phyloP scores from a whole-genome alignment of 2,113 vertebrate species.

The Stictonetta naevosa region DNA sequence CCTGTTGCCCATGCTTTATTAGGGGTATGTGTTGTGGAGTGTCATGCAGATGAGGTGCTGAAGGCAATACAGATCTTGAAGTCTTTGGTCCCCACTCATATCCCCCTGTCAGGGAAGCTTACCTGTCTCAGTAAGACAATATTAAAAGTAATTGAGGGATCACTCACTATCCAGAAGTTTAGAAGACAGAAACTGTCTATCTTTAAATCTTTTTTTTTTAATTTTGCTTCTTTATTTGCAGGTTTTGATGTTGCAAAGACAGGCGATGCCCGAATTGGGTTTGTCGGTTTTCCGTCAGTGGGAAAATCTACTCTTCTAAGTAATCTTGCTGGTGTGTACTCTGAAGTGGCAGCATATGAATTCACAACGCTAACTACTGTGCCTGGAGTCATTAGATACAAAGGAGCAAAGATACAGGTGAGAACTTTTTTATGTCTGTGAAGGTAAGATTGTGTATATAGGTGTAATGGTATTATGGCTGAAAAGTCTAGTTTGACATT shows the following conservation, averaged over 20 bases:
- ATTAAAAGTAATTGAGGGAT: not conserved
- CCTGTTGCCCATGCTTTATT: not conserved
- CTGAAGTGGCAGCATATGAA: conserved; percentile 97
- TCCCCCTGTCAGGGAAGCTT: not conserved
- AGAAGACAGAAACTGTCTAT: not conserved
- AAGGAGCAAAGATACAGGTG: conserved; percentile 99
- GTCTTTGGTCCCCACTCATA: not conserved
- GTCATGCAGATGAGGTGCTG: not conserved
- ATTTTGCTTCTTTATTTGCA: conserved; percentile 56
- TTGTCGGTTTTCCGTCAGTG: conserved; percentile 97
- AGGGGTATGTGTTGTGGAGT: not conserved
- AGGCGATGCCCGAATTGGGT: conserved; percentile 96
- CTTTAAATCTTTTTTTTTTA: not conserved
- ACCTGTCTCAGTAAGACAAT: not conserved
- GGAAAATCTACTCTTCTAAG: conserved; percentile 97
- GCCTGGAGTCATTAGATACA: conserved; percentile 97
- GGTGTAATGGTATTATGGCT: not conserved
- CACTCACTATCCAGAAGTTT: not conserved
- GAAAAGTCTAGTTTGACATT: not conserved
- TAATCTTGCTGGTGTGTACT: conserved; percentile 97
- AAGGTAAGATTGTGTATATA: rapidly evolving
- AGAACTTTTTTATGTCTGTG: not conserved
- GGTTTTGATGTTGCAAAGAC: conserved; percentile 99
- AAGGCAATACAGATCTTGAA: not conserved
- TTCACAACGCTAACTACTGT: conserved; percentile 98